A percentile compares a stretch with the other conserved stretches of the same genome.
Conservation (phyloP, 2,113 vertebrate genomes). For the Cacatua alba region DNA sequence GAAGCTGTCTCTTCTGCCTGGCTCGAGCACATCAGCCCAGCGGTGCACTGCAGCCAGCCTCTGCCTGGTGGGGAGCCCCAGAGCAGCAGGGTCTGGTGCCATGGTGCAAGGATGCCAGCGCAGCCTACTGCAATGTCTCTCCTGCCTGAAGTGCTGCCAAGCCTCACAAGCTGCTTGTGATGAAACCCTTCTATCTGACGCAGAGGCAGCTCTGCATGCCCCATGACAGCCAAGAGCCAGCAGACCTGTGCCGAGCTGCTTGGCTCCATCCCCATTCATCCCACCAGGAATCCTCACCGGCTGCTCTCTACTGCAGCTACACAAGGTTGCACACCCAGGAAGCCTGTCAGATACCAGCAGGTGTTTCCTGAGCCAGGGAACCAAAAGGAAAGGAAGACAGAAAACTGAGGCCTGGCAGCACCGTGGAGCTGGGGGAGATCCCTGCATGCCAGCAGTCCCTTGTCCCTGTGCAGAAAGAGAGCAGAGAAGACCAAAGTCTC, state of each 20-base stretch:
- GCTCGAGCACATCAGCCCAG: not conserved
- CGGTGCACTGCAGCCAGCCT: not conserved
- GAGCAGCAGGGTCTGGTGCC: not conserved
- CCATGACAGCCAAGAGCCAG: not conserved
- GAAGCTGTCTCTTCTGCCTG: not conserved
- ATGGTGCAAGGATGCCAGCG: not conserved
- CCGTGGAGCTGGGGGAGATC: not conserved
- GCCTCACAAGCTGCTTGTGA: not conserved
- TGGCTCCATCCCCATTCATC: not conserved
- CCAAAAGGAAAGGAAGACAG: not conserved
- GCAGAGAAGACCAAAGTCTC: not conserved
- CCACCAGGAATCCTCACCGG: conserved; percentile 7
- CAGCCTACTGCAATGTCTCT: not conserved
- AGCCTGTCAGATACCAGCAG: not conserved
- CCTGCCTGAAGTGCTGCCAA: not conserved
- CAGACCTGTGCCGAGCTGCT: not conserved
- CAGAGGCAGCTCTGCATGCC: not conserved
- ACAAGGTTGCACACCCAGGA: not conserved
- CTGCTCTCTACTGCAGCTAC: not conserved
- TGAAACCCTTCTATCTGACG: not conserved
- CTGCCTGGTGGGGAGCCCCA: not conserved
- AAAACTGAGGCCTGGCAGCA: not conserved
- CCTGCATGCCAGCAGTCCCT: not conserved
- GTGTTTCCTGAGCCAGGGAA: not conserved
- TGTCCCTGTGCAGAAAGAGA: not conserved